phyloP scores from a whole-genome alignment of 2,888 invertebrate genomes.

The Monopis laevigella region DNA sequence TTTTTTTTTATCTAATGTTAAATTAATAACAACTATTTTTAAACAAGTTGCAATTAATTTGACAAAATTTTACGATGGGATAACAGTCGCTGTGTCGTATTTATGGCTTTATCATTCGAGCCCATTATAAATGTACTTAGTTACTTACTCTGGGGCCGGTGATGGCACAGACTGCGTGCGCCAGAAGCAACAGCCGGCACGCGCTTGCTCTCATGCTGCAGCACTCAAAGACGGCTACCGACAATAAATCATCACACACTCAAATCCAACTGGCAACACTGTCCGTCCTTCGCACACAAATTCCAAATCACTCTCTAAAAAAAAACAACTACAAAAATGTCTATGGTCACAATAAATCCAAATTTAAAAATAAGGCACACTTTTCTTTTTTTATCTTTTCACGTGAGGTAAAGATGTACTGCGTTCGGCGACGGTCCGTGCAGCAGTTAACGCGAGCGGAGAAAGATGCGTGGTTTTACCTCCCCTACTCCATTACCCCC shows the following conservation, averaged over 20 bases:
- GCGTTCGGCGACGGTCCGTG: slow-evolving; percentile 40
- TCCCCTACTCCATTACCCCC: slow-evolving; percentile 54
- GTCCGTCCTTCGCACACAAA: slow-evolving; percentile 27
- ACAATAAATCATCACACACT: slow-evolving; percentile 52
- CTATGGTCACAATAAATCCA: slow-evolving; percentile 10
- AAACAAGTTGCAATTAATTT: too few species aligned
- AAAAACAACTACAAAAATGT: slow-evolving; percentile 18
- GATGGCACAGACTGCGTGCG: slow-evolving; percentile 58
- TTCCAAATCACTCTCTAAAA: slow-evolving; percentile 26
- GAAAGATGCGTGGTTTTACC: slow-evolving; percentile 52
- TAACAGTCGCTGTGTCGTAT: too few species aligned
- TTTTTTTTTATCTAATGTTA: too few species aligned
- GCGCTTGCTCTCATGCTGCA: slow-evolving; percentile 56
- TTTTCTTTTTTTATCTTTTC: slow-evolving; percentile 24
- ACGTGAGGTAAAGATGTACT: slow-evolving; percentile 32
- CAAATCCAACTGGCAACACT: slow-evolving; percentile 33
- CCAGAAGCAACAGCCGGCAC: slow-evolving; percentile 50
- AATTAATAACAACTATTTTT: too few species aligned
- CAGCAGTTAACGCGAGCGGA: slow-evolving; percentile 44
- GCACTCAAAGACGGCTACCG: slow-evolving; percentile 44
- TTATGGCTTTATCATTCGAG: too few species aligned
- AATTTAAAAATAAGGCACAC: slow-evolving; percentile 20
- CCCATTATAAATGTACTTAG: too few species aligned
- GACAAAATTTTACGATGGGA: too few species aligned
- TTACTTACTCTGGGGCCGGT: slow-evolving; percentile 56